Percentiles rank a stretch among this genome's conserved stretches.
phyloP scores from a whole-genome alignment of 2,113 vertebrate species.

The Holacanthus passer region DNA sequence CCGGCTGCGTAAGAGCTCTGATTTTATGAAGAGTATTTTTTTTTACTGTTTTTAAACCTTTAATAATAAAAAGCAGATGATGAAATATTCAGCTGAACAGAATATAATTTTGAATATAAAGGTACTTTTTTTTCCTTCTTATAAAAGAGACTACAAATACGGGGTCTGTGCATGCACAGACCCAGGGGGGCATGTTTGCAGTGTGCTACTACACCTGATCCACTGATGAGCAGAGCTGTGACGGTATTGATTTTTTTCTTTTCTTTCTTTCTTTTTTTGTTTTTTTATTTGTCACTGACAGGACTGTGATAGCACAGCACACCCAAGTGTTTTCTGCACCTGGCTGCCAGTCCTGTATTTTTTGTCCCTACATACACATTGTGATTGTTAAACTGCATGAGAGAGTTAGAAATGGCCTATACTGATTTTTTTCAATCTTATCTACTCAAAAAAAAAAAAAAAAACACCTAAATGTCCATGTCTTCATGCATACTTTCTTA shows the following conservation, averaged over 20 bases:
- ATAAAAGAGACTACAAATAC: constrained; percentile 4
- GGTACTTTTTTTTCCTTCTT: not conserved
- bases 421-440: not conserved
- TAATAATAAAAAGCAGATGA: too few relatives aligned
- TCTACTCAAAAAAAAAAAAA: too few relatives aligned
- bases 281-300: constrained; percentile 3
- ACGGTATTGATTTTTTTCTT: not conserved
- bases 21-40: not conserved
- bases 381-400: not conserved
- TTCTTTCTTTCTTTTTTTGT: too few relatives aligned
- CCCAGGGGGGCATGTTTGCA: not conserved
- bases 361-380: not conserved
- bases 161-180: constrained; percentile 16
- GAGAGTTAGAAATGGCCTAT: not conserved
- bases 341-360: not conserved
- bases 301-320: not conserved
- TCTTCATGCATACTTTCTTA: not conserved
- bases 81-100: too few relatives aligned
- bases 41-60: not conserved
- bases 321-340: not conserved
- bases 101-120: too few relatives aligned
- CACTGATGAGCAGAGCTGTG: constrained; percentile 5
- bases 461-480: not conserved
- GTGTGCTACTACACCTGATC: constrained; percentile 36
- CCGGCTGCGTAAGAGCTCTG: not conserved